These are phyloP conservation scores for Hippopotamus amphibius DNA, from an alignment of 2,113 vertebrate genomes.

Conservation along the genomic window DNA sequence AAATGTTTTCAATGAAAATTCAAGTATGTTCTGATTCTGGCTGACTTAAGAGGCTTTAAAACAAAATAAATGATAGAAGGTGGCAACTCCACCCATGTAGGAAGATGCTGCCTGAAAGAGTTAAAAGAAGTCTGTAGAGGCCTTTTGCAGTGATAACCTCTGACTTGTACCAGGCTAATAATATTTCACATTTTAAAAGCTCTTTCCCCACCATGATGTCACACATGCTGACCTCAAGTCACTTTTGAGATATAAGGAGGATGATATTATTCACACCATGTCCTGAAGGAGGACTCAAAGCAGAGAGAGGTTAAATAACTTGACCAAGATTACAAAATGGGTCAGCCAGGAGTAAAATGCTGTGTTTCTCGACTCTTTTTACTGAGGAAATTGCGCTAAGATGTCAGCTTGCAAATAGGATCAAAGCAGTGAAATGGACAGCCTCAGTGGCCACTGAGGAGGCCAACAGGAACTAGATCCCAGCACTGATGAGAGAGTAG, in stretches of 20 bases:
- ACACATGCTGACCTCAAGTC: conserved; percentile 16
- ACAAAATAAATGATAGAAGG: neutral
- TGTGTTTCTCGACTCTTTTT: conserved; percentile 10
- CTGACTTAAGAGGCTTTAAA: neutral
- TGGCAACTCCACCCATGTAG: neutral
- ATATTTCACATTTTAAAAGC: conserved; percentile 24
- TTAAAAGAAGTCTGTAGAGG: neutral
- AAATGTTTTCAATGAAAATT: neutral
- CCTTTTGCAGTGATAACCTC: neutral
- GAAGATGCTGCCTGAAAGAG: neutral
- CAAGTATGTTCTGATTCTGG: neutral
- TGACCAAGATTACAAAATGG: conserved; percentile 39
- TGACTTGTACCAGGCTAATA: neutral
- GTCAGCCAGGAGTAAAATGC: neutral
- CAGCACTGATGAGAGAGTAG: neutral
- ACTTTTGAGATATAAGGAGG: conserved; percentile 40
- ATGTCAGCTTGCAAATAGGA: conserved; percentile 44
- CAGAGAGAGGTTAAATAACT: conserved; percentile 43
- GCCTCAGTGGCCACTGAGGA: neutral
- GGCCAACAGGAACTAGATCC: neutral
- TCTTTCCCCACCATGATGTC: neutral
- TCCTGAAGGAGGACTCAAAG: conserved; percentile 64
- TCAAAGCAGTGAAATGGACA: neutral
- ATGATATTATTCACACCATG: conserved; percentile 46
- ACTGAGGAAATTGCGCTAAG: neutral